Evolutionary conservation across 2,888 invertebrate species (phyloP), one percentile per base, ranked within the genome.

Genomic region (Arctia plantaginis): DNA sequence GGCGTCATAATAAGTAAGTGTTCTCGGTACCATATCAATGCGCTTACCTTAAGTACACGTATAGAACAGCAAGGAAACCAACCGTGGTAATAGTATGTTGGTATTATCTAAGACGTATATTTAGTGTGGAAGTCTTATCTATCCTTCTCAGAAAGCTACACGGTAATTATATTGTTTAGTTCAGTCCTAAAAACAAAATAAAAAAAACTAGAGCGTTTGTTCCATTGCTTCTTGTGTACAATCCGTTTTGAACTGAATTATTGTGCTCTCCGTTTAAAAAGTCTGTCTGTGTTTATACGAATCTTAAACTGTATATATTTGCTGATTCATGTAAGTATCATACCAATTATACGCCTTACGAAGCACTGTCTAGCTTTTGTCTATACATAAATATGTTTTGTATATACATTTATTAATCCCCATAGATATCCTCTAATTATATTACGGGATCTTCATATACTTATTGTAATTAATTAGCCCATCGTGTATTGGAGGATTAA

Each of bases 381-480:
- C 67, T 62, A 65, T 64, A 44, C 15, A 59, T 59, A 55, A 55
- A n/a, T 69, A 41, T 30, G 12, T 35, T 51, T 27, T 74, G 27
- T 67, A 68, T 78, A 62, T 66, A 81, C 69, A 30, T 74, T 68
- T 47, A 44, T 65, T 0, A 68, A 69, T 59, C 72, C 55, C 76
- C 47, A 69, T 81, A 73, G 66, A 83, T 74, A 47, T 76, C 74
- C 64, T 59, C 27, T 70, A 74, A 75, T 76, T 66, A 77, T 80
- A 78, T 76, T 76, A 82, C 76, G 35, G 74, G 78, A 73, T 73
- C 75, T 79, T 78, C 78, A 82, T 77, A 69, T 65, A 78, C 72
- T 82, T 77, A 75, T 69, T 47, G 70, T 81, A 85, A 85, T 85
- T 79, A 82, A 85, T 83, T 80, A 83, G 74, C 27, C 23, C n/a